Conservation (phyloP, 2,113 vertebrate species). For the Rana temporaria region DNA sequence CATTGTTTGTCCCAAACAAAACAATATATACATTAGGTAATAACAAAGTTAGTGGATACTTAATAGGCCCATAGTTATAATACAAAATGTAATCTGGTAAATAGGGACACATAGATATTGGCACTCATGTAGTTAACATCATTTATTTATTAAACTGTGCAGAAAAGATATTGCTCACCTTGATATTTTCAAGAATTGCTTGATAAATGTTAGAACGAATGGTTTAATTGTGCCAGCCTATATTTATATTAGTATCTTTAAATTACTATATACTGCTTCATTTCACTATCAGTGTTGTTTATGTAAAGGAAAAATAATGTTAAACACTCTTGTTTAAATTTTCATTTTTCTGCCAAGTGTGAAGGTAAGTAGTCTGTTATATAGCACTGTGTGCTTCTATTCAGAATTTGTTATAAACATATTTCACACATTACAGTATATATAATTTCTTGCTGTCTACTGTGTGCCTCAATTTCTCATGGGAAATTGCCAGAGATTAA, state of each 20-base stretch:
- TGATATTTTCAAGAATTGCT: neutral
- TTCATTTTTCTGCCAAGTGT: slow-evolving; percentile 8
- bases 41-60: no score
- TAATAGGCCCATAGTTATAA: no score
- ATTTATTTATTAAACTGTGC: neutral
- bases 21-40: no score
- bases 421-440: neutral
- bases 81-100: no score
- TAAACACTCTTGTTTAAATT: slow-evolving; percentile 28
- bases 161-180: neutral
- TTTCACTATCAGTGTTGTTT: slow-evolving; percentile 20
- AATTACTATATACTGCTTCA: slow-evolving; percentile 14
- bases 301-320: slow-evolving; percentile 32
- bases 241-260: slow-evolving; percentile 5
- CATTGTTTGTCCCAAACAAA: no score
- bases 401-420: neutral
- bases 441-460: neutral
- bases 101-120: no score
- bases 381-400: neutral
- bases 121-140: neutral
- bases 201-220: neutral
- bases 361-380: slow-evolving; percentile 23
- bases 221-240: neutral
- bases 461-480: slow-evolving; percentile 2
- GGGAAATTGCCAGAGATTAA: neutral